These are phyloP conservation scores for Hipparchia sbordonii DNA, from an alignment of 2,888 invertebrate genomes.

Conservation along the genomic window DNA sequence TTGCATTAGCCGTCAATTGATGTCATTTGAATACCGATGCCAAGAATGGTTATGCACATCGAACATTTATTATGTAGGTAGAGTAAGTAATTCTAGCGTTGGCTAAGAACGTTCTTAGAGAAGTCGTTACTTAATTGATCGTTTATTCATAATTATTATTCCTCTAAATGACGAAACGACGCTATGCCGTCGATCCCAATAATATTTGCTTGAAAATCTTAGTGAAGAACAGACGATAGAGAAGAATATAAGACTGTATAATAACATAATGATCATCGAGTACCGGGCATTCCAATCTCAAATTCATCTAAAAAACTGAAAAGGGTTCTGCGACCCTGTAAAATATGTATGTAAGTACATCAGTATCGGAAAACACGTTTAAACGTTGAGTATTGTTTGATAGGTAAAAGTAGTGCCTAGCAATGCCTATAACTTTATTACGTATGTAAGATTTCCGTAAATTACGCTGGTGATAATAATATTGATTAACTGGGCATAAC, in stretches of 20 bases:
- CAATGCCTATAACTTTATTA: not conserved
- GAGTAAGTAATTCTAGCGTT: not conserved
- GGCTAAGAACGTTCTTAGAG: not conserved
- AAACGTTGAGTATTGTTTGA: too few relatives aligned
- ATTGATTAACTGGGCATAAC: not conserved
- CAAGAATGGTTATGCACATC: not conserved
- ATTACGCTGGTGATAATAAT: constrained; percentile 1
- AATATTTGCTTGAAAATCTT: not conserved
- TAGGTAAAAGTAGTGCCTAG: not conserved
- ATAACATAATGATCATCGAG: not conserved
- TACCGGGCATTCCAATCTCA: not conserved
- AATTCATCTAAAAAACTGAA: too few relatives aligned
- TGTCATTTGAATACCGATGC: constrained; percentile 8
- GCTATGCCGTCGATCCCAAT: too few relatives aligned
- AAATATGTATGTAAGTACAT: too few relatives aligned
- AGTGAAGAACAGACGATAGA: too few relatives aligned
- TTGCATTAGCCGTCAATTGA: not conserved
- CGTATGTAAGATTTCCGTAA: not conserved
- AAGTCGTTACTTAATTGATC: not conserved
- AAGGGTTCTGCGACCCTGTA: too few relatives aligned
- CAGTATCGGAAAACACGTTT: too few relatives aligned
- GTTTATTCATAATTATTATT: not conserved
- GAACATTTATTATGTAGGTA: not conserved
- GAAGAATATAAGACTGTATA: too few relatives aligned
- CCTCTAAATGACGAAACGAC: not conserved